A percentile compares a stretch with the other conserved stretches of the same genome.
These are phyloP conservation scores for Bathynomus jamesi DNA, from an alignment of 1,140 invertebrate species.

Conservation along the genomic window DNA sequence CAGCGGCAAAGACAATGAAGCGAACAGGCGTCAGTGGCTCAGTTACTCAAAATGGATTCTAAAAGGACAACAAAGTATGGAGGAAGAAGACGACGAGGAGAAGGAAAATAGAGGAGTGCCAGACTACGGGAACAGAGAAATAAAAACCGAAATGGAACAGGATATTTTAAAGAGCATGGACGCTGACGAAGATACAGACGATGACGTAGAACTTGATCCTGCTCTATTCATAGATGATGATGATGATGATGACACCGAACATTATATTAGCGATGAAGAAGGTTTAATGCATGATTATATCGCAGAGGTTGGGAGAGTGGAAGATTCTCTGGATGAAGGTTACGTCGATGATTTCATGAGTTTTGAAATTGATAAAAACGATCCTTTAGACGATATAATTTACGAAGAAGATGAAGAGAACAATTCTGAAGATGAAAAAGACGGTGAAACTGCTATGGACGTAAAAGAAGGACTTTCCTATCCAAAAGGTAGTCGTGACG, in stretches of 20 bases:
- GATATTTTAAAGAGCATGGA: neutral
- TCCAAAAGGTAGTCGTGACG: too few relatives aligned
- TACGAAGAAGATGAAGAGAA: neutral
- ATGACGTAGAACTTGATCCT: neutral
- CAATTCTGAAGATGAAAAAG: too few relatives aligned
- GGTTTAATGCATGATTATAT: too few relatives aligned
- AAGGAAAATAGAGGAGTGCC: neutral
- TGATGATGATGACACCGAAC: neutral
- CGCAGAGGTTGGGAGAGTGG: neutral
- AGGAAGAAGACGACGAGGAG: neutral
- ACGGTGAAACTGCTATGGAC: too few relatives aligned
- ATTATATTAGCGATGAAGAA: too few relatives aligned
- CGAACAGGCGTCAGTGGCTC: neutral
- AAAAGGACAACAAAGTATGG: neutral
- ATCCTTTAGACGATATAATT: neutral
- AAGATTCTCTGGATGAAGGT: neutral
- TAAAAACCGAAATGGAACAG: neutral
- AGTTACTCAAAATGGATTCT: neutral
- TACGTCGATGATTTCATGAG: neutral
- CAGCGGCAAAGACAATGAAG: neutral
- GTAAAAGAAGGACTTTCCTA: too few relatives aligned
- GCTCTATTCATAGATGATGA: neutral
- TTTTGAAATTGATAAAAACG: neutral
- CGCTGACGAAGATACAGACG: neutral
- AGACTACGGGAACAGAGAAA: neutral